Conservation (phyloP, 1,140 invertebrate species). For the Drosophila persimilis region DNA sequence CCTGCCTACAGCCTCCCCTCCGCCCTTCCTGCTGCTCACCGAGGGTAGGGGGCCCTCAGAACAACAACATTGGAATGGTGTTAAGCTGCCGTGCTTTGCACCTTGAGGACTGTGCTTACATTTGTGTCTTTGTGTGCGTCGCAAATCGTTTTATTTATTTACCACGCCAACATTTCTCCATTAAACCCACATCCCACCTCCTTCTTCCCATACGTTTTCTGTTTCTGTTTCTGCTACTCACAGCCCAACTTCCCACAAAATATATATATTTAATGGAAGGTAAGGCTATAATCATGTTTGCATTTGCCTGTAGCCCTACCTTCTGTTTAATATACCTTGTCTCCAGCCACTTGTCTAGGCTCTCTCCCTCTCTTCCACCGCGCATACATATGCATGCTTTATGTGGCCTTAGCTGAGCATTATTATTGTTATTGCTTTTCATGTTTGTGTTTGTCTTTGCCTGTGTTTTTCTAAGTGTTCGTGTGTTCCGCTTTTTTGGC, state of each 20-base stretch:
- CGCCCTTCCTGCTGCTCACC: background rate
- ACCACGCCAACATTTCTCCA: conserved; percentile 42
- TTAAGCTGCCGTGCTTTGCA: conserved; percentile 51
- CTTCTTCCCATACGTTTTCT: background rate
- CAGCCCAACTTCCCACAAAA: background rate
- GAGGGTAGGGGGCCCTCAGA: background rate
- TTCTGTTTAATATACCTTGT: too few relatives aligned
- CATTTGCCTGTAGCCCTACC: too few relatives aligned
- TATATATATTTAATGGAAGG: too few relatives aligned
- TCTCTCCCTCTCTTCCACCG: too few relatives aligned
- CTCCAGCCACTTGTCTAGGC: too few relatives aligned
- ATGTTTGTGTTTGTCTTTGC: conserved; percentile 27
- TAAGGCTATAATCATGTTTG: too few relatives aligned
- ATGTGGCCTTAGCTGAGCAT: conserved; percentile 39
- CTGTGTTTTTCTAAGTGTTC: conserved; percentile 40
- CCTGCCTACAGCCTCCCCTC: conserved; percentile 1
- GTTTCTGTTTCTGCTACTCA: background rate
- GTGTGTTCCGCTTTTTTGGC: conserved; percentile 6
- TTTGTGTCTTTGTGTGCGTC: conserved; percentile 49
- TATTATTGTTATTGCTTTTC: conserved; percentile 59
- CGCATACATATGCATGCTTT: conserved; percentile 45
- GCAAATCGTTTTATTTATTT: conserved; percentile 78
- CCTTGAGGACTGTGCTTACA: conserved; percentile 67
- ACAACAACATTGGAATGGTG: conserved; percentile 1
- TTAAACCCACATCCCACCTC: conserved; percentile 5